Evolutionary conservation across 2,888 invertebrate genomes (phyloP), one percentile per base, ranked within the genome.

Genomic region (Hedychridium roseum): DNA sequence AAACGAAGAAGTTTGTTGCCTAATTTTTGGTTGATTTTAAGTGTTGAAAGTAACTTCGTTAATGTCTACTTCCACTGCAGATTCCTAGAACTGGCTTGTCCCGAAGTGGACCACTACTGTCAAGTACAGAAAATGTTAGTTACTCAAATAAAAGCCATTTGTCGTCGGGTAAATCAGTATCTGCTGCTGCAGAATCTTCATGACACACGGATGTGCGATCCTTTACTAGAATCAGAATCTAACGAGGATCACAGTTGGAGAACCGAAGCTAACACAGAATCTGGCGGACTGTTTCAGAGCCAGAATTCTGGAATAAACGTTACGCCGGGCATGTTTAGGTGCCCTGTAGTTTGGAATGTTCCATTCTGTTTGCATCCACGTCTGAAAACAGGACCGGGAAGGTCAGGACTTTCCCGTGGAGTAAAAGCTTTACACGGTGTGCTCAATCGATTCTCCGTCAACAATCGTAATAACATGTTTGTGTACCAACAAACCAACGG

Each of bases 381-480:
- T 17, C 79, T 91, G 18, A 87, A 88, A 74, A 85, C 84, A 0
- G 85, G 85, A 0, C 83, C 83, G 26, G 84, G 84, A 26, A 84
- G 84, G 65, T 82, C 83, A 0, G 83, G 84, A 0, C 76, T 85
- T n/a, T 85, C 84, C 0, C 78, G 85, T 30, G 86, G 86, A n/a
- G 83, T 85, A 31, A 82, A 85, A 70, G 87, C 87, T 2, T 76
- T 90, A 36, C 83, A 86, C 58, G 82, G 83, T 12, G 86, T 88
- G 5, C 79, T 91, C 18, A 86, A 85, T 64, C 84, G 87, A 45
- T 87, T 90, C 66, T 86, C 87, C 1, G 89, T 90, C 1, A 83
- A 82, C 57, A 90, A 91, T 68, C 81, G 90, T 28, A 85, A 81
- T 56, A 90, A 90, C 73, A 88, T 90, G 89, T 90, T 89, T 78